These are phyloP conservation scores for Clanis bilineata DNA, from an alignment of 2,888 invertebrate genomes.

Conservation along the genomic window DNA sequence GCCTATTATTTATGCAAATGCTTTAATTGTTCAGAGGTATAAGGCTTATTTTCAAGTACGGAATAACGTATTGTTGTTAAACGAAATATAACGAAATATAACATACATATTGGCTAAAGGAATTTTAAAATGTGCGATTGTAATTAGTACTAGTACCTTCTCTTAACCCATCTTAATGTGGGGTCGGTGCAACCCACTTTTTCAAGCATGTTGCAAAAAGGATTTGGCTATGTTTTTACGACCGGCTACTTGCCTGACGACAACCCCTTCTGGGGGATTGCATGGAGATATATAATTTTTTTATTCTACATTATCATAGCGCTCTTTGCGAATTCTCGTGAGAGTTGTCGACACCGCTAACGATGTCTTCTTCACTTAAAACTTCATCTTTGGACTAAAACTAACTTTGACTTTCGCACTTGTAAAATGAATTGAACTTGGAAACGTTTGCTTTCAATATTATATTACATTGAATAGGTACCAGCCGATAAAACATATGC, in stretches of 20 bases:
- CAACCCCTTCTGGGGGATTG: no score
- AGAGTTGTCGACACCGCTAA: slow-evolving; percentile 58
- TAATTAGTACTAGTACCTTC: no score
- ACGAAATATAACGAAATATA: no score
- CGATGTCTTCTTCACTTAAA: slow-evolving; percentile 52
- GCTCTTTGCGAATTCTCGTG: slow-evolving; percentile 20
- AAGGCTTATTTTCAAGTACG: background rate
- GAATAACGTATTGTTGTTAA: background rate
- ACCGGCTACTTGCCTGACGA: no score
- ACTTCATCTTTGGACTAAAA: slow-evolving; percentile 47
- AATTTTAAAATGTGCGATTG: no score
- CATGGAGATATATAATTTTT: background rate
- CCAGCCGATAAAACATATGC: no score
- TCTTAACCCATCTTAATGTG: no score
- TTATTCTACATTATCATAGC: background rate
- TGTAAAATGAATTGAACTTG: slow-evolving; percentile 34
- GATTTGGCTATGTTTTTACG: no score
- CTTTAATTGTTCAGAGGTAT: background rate
- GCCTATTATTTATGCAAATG: background rate
- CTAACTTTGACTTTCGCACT: slow-evolving; percentile 47
- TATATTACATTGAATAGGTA: slow-evolving; percentile 47
- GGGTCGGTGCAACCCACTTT: no score
- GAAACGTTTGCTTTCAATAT: slow-evolving; percentile 43
- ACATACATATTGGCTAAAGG: no score
- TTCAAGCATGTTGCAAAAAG: no score